Base-by-base conservation (phyloP, 1,140 invertebrate genomes). In the Hydropsyche tenuis region DNA sequence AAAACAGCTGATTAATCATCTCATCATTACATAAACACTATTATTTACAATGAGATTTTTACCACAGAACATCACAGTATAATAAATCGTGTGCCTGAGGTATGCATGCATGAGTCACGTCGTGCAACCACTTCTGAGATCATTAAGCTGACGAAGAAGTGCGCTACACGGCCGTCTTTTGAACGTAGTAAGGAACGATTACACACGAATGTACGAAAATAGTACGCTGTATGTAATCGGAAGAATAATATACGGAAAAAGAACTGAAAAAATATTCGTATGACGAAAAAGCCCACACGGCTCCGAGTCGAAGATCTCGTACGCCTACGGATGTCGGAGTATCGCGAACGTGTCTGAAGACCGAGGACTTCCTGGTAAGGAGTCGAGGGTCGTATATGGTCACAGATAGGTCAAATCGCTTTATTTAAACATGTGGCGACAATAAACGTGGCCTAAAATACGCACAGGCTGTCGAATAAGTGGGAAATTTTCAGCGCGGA, bases 331-430 rank as follows among this genome's bases (percentile, higher is more conserved):
- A 9, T 37, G 30, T 37, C 30, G 30, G 30, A 18, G 16, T 56
- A 23, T 16, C 51, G 51, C 46, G 6, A 4, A 51, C 16, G 6
- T 16, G n/a, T 51, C 16, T n/a, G n/a, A 22, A 3, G 51, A 37
- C 20, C 6, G 16, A 56, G 51, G 16, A 56, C 20, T 56, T 56
- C 51, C 51, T 56, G 51, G 51, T 56, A 56, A 56, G 51, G 51
- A 56, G 51, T 16, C 51, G 51, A 22, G 11, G 51, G 16, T 23
- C 20, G 9, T 56, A 22, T 56, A 56, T 22, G 51, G 51, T 18
- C 16, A 56, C 20, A 11, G 51, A 56, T 56, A 18, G 51, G 51
- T 16, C 51, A 56, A 4, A 23, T 56, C 20, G 16, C 9, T 23
- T 56, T 23, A 18, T 56, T 6, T 48, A 48, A 37, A 37, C 30